A percentile compares a stretch with the other conserved stretches of the same genome.
Conservation (phyloP, 53 echinoderm and acorn worm species). For the Paelopatides confundens region DNA sequence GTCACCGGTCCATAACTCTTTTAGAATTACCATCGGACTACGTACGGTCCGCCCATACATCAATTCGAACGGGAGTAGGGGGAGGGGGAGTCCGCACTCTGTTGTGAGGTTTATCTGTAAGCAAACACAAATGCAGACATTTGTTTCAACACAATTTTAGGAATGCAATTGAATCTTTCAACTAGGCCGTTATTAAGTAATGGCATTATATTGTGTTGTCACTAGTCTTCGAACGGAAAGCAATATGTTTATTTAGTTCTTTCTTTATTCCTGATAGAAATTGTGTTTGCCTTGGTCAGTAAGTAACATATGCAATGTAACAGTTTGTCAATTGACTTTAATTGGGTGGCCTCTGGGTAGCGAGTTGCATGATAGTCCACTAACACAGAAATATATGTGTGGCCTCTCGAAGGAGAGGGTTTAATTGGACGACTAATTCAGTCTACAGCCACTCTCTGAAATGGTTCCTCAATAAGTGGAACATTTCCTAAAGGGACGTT, state of each 20-base stretch:
- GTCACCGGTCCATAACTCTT: constrained; percentile 1
- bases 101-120: constrained; percentile 20
- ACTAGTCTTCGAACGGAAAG: too few relatives aligned
- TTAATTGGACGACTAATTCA: constrained; percentile 54
- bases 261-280: too few relatives aligned
- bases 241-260: too few relatives aligned
- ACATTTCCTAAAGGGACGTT: constrained; percentile 16
- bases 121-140: too few relatives aligned
- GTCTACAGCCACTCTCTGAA: constrained; percentile 45
- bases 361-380: constrained; percentile 37
- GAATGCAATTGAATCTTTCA: too few relatives aligned
- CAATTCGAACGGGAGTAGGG: not conserved
- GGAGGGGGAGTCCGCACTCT: not conserved
- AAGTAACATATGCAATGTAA: constrained; percentile 35
- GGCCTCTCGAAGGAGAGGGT: constrained; percentile 21
- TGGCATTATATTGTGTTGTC: too few relatives aligned
- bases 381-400: constrained; percentile 21
- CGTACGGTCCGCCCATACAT: not conserved
- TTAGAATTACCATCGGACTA: not conserved
- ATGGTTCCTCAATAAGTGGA: not conserved
- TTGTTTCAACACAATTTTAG: too few relatives aligned
- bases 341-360: constrained; percentile 7
- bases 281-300: too few relatives aligned
- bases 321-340: constrained; percentile 43
- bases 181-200: too few relatives aligned